phyloP scores from a whole-genome alignment of 2,113 vertebrate species.

The Myanophis thanlyinensis region DNA sequence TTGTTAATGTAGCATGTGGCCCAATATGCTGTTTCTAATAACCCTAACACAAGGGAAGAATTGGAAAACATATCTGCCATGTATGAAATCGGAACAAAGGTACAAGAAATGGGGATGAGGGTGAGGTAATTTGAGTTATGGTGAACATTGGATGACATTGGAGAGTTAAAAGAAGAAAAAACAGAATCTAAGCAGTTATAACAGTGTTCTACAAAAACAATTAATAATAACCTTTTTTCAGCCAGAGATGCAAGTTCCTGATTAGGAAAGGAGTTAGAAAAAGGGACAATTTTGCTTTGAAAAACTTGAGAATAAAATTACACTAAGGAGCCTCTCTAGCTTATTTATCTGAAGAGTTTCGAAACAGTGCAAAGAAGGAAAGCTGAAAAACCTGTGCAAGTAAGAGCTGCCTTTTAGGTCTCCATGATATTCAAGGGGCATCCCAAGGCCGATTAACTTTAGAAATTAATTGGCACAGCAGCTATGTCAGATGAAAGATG shows the following conservation, averaged over 20 bases:
- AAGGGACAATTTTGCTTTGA: neutral
- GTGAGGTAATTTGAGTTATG: neutral
- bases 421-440: neutral
- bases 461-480: neutral
- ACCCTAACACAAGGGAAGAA: neutral
- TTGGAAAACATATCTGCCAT: neutral
- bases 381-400: neutral
- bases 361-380: neutral
- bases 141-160: neutral
- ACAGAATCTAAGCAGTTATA: neutral
- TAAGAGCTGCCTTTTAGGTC: neutral
- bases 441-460: neutral
- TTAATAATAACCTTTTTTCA: neutral
- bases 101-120: neutral
- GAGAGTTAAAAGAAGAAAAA: neutral
- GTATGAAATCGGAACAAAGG: neutral
- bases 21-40: accelerated
- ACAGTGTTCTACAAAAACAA: neutral
- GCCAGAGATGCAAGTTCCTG: neutral
- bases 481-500: neutral
- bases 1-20: neutral
- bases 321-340: neutral
- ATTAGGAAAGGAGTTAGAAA: neutral
- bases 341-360: neutral
- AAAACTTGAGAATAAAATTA: neutral